phyloP scores from a whole-genome alignment of 2,113 vertebrate species.

The Nesoenas mayeri region DNA sequence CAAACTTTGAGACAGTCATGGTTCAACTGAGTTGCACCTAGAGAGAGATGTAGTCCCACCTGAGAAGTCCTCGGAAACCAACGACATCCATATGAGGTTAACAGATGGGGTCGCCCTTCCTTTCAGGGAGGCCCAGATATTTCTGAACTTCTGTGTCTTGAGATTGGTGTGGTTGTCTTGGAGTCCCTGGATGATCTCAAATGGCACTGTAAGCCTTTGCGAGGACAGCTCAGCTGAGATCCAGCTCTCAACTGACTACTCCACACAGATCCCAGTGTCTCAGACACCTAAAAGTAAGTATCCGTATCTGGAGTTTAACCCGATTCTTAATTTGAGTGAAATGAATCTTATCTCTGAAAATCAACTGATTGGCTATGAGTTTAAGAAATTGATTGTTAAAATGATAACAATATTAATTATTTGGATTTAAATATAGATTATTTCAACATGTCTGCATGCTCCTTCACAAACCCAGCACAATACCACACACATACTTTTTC shows the following conservation, averaged over 20 bases:
- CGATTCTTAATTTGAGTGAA: background rate
- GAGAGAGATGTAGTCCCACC: background rate
- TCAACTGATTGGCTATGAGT: background rate
- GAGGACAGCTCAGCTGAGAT: background rate
- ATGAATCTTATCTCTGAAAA: background rate
- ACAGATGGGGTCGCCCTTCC: background rate
- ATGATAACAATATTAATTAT: background rate
- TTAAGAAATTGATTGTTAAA: background rate
- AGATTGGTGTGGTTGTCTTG: background rate
- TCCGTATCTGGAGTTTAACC: background rate
- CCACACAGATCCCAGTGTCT: background rate
- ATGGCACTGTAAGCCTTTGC: background rate
- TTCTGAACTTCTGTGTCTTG: background rate
- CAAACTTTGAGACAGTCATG: background rate
- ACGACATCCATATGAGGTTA: background rate
- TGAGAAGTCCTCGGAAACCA: background rate
- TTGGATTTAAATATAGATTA: background rate
- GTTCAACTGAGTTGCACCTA: background rate
- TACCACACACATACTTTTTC: background rate
- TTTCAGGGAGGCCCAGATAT: background rate
- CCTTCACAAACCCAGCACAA: background rate
- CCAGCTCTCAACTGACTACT: background rate
- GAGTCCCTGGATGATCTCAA: background rate
- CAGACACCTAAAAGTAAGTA: background rate
- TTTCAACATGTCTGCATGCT: background rate